Base-by-base conservation (phyloP, 2,888 invertebrate genomes). In the Lathronympha strigana region DNA sequence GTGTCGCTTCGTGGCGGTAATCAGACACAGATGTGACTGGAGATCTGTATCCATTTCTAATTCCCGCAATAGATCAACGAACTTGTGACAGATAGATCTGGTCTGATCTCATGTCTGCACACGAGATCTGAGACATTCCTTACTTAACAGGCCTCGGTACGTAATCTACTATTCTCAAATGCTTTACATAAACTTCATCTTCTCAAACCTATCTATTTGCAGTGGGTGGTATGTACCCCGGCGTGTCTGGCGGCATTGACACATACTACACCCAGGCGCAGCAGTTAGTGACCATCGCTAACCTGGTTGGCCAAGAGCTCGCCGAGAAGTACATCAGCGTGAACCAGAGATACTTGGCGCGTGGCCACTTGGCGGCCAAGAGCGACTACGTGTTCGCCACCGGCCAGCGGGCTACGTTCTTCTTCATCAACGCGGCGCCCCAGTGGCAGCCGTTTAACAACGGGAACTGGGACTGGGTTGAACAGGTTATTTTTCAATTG, bases 361-460 rank as follows among this genome's bases (percentile, higher is more conserved):
- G 94, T 49, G 95, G 95, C 2, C 95, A 95, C 73, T 82, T 94
- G 40, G 83, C 93, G 0, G 94, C 95, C 1, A 94, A 93, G 75
- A 92, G 90, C 8, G 95, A 95, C 78, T 94, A 92, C 71, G 83
- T 94, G 15, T 94, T 91, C 71, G 93, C 93, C 0, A 82, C 92
- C 8, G 93, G 93, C 43, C 94, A 95, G 72, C 82, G 89, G 0
- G 80, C 93, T 0, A 93, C 94, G 0, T 95, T 94, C 81, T 94
- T 93, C 78, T 95, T 93, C 74, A 83, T 94, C 51, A 95, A 95
- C 74, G 92, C 92, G 0, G 93, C 94, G 1, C 95, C 95, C 1
- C 95, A 95, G 71, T 95, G 95, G 95, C 94, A 94, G 66, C 87
- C 88, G 0, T 93, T 94, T 73, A 94, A 94, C 69, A 92, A 84